These are phyloP conservation scores for Plusia festucae DNA, from an alignment of 2,888 invertebrate species.

Conservation along the genomic window DNA sequence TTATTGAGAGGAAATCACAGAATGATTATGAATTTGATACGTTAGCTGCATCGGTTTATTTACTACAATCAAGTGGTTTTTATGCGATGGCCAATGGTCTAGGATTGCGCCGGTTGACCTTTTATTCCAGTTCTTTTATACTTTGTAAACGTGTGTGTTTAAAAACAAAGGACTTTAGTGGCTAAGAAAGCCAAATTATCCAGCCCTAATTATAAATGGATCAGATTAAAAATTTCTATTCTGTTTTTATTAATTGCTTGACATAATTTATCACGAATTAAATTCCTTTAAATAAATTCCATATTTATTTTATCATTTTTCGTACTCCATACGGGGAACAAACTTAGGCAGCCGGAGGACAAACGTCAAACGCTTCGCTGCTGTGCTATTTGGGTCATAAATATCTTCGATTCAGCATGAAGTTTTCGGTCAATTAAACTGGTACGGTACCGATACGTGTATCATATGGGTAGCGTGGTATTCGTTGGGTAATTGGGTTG, in stretches of 20 bases:
- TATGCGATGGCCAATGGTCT: neutral
- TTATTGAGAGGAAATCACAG: neutral
- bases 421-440: slow-evolving; percentile 59
- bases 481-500: neutral
- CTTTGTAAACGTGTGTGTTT: too few species aligned
- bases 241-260: too few species aligned
- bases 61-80: too few species aligned
- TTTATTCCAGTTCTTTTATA: neutral
- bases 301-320: too few species aligned
- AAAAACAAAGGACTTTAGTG: too few species aligned
- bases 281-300: too few species aligned
- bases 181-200: too few species aligned
- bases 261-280: too few species aligned
- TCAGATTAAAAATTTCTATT: too few species aligned
- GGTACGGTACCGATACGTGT: slow-evolving; percentile 48
- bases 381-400: slow-evolving; percentile 39
- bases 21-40: too few species aligned
- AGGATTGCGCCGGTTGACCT: neutral
- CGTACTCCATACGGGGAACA: neutral
- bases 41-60: neutral
- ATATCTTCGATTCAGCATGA: slow-evolving; percentile 39
- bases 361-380: slow-evolving; percentile 25
- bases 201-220: too few species aligned
- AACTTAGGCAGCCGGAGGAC: neutral
- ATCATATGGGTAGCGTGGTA: too few species aligned